Evolutionary conservation across 2,888 invertebrate species (phyloP).

Genomic region (Bruchidius siliquastri): DNA sequence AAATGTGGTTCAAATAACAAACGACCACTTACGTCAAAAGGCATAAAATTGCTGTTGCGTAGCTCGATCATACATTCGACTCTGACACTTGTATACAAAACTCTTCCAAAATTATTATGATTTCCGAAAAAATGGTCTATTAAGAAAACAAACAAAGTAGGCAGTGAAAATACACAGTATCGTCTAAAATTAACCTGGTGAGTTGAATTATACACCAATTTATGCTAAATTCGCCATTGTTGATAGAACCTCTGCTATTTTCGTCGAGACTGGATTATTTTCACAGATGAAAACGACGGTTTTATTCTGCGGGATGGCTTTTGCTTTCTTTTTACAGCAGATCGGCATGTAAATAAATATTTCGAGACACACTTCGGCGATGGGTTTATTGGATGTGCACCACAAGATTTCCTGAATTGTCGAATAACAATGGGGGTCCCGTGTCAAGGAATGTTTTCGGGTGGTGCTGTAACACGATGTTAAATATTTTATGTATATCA

Average conservation of each 20-base stretch:
- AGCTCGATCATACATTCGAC: background rate
- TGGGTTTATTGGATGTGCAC: too few species aligned
- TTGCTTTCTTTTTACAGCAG: background rate
- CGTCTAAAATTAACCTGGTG: background rate
- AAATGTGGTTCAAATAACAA: background rate
- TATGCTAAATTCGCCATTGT: background rate
- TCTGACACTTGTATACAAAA: background rate
- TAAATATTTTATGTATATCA: too few species aligned
- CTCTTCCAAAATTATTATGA: background rate
- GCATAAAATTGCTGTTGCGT: background rate
- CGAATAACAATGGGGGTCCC: too few species aligned
- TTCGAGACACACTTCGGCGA: background rate
- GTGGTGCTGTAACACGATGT: too few species aligned
- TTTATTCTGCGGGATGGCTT: background rate
- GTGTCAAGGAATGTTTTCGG: too few species aligned
- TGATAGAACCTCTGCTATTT: background rate
- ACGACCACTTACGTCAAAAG: background rate
- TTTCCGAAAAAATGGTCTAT: background rate
- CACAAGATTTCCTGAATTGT: too few species aligned
- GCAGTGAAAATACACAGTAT: background rate
- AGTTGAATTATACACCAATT: background rate
- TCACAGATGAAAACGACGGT: background rate
- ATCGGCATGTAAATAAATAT: background rate
- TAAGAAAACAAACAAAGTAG: background rate
- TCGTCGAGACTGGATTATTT: background rate